Evolutionary conservation across 2,797 vertebrate species (phyloP), one percentile per base, ranked within the genome.

Genomic region (Nyctalus aviator): DNA sequence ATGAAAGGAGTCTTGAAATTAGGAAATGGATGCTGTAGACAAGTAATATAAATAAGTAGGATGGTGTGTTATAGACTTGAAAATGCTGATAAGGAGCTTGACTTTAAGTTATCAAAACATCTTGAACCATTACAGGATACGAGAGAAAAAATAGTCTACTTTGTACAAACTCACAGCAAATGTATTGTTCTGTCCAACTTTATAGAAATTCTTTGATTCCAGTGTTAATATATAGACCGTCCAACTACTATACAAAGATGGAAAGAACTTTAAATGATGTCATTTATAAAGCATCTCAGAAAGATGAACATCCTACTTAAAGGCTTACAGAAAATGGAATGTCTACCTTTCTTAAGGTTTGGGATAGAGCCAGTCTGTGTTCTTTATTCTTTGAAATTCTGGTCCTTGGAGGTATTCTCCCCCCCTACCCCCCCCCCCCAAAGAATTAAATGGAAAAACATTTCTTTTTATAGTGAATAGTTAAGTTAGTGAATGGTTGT

Each of bases 401-500:
- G 25, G 25, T 41, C n/a, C 30, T 85, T 64, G 37, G 50, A 90
- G 53, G 5, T 50, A 46, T 35, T 37, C 35, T 4, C 35, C 35
- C 37, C 37, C 37, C 37, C 37, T 5, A 4, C 37, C 37, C 37
- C 37, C 37, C 37, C 37, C 37, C 4, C 37, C 37, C 37, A 4
- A 37, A 37, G 62, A 88, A 78, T 55, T 91, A 64, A 83, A 77
- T 53, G 48, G 59, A 87, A 41, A 55, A 84, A 71, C n/a, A 66
- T 6, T 66, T 76, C 20, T 83, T 95, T 89, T 87, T 76, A 48
- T 81, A 46, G 27, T 71, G 21, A 37, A 59, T 44, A 85, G 32
- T 88, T 90, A 84, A 41, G 37, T 82, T 75, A 87, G 59, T 93
- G 66, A 93, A 77, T 85, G 68, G 18, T 71, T 94, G 68, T 46